Base-by-base conservation (phyloP, 2,888 invertebrate genomes). In the Microctonus hyperodae region DNA sequence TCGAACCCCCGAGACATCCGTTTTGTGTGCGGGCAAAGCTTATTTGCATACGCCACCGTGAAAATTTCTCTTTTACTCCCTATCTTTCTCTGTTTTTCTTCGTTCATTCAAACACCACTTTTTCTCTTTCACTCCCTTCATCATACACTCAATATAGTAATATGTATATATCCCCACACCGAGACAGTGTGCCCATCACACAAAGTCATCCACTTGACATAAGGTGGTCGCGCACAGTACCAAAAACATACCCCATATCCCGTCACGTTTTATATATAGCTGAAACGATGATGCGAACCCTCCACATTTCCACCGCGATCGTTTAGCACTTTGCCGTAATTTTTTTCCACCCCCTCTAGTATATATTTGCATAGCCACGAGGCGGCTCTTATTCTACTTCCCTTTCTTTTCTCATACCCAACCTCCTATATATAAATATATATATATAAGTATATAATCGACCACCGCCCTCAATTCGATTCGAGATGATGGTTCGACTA, bases 271-370 rank as follows among this genome's bases (percentile, higher is more conserved):
- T 70, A 66, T n/a, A 53, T 44, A 44, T 44, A 44, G 44, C 16
- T 44, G 44, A 44, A 20, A 16, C 9, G 16, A 9, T 44, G 68
- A 71, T 69, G 70, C 72, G 72, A 74, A 72, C 73, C 74, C 75
- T 74, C 69, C 70, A 70, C 72, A 69, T 65, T 58, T 63, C 69
- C 53, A 65, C 70, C 74, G 72, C 79, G 81, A 83, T 83, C 83
- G 82, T 83, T 83, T 83, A 83, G 83, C 83, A 83, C 83, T 83
- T 83, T 81, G 78, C 75, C 75, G 82, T 82, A 82, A 83, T 83
- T 83, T 82, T 82, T 81, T 79, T 72, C 67, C 67, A 72, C 64
- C 69, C 73, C 67, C 70, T 70, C 65, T 65, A 67, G 57, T 74
- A 69, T 71, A 71, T 80, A 82, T 82, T 82, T 82, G 81, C 81